These are phyloP conservation scores for Aricia artaxerxes DNA, from an alignment of 2,888 invertebrate species.

Conservation along the genomic window DNA sequence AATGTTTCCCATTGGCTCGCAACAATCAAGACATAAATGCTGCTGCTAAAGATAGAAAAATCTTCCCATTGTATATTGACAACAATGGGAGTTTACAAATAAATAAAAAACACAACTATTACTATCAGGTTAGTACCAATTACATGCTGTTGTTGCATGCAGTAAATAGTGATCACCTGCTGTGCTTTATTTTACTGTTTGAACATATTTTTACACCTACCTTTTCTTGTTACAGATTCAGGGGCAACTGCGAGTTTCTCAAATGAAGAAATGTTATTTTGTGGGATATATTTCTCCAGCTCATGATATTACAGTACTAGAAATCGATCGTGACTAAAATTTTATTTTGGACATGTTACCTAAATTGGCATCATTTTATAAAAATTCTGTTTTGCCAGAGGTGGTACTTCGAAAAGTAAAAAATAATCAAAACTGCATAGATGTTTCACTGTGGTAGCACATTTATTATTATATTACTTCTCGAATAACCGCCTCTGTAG, in stretches of 20 bases:
- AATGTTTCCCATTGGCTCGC: neutral
- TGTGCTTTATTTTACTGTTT: no score
- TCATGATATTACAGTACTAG: neutral
- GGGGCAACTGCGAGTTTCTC: neutral
- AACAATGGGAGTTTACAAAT: neutral
- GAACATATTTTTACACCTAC: no score
- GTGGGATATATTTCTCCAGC: neutral
- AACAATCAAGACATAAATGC: neutral
- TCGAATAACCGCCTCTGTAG: neutral
- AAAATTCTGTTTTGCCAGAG: neutral
- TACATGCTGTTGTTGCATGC: no score
- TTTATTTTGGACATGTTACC: neutral
- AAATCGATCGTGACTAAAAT: neutral
- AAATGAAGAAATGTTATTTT: neutral
- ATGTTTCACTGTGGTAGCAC: neutral
- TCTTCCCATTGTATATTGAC: neutral
- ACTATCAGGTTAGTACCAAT: no score
- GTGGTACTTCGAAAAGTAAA: neutral
- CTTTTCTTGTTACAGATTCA: no score
- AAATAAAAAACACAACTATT: neutral
- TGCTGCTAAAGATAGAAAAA: neutral
- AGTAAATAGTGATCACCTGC: no score
- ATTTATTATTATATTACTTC: neutral
- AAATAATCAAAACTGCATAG: neutral
- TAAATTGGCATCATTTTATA: neutral